Conservation (phyloP, 2,113 vertebrate species). For the Dendropsophus ebraccatus region DNA sequence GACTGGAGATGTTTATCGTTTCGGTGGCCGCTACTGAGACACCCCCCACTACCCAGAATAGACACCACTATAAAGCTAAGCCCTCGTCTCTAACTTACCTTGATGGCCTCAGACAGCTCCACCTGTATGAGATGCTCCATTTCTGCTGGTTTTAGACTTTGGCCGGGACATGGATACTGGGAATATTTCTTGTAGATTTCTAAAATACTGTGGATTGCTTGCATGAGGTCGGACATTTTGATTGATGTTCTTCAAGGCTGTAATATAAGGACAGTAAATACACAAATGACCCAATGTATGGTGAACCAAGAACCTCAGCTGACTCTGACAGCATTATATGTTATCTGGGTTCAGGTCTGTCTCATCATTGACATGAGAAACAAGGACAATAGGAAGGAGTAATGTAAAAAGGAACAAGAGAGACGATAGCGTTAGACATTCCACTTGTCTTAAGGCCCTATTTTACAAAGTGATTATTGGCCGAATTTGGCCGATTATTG, state of each 20-base stretch:
- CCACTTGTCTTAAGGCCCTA: too few species aligned
- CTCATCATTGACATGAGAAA: not conserved
- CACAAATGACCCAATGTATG: not conserved
- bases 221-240: constrained; percentile 41
- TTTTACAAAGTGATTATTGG: too few species aligned
- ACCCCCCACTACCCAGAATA: too few species aligned
- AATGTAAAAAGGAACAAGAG: too few species aligned
- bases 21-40: too few species aligned
- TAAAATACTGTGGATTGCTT: constrained; percentile 30
- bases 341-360: not conserved
- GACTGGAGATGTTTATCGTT: too few species aligned
- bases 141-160: constrained; percentile 33
- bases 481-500: too few species aligned
- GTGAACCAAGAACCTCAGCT: not conserved
- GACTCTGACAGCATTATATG: not conserved
- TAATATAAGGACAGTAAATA: not conserved
- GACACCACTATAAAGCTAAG: too few species aligned
- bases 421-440: too few species aligned
- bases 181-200: constrained; percentile 44
- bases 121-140: constrained; percentile 52
- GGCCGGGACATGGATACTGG: not conserved
- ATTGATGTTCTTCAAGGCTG: constrained; percentile 33
- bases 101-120: constrained; percentile 43
- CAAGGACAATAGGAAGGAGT: not conserved
- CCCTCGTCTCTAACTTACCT: constrained; percentile 3